A percentile compares a stretch with the other conserved stretches of the same genome.
phyloP scores from a whole-genome alignment of 2,113 vertebrate genomes.

The Chaetops frenatus region DNA sequence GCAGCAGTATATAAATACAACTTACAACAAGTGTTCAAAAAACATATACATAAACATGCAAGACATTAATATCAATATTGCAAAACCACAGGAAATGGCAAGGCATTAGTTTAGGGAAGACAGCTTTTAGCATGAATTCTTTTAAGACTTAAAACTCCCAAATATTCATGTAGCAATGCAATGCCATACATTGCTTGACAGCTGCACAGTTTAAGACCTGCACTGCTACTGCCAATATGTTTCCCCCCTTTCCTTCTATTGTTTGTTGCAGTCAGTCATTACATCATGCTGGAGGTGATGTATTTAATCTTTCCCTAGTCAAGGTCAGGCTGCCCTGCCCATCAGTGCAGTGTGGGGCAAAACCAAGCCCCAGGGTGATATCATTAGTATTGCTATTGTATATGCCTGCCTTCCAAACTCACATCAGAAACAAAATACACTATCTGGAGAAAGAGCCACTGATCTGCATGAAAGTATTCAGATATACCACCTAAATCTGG shows the following conservation, averaged over 20 bases:
- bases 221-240: fast-evolving
- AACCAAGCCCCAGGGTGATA: neutral
- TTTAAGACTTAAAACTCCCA: neutral
- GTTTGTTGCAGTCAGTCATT: neutral
- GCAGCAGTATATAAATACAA: neutral
- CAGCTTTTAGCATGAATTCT: neutral
- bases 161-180: neutral
- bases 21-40: neutral
- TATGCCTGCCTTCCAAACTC: neutral
- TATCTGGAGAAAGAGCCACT: neutral
- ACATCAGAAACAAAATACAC: neutral
- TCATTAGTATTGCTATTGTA: neutral
- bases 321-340: neutral
- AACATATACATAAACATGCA: neutral
- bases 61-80: neutral
- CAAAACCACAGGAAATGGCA: neutral
- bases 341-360: neutral
- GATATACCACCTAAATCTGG: neutral
- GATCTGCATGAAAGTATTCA: neutral
- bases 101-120: neutral
- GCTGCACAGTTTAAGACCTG: neutral
- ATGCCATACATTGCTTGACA: fast-evolving
- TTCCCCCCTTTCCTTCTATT: neutral
- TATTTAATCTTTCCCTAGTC: neutral
- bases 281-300: neutral